Percentiles rank a stretch among this genome's conserved stretches.
These are phyloP conservation scores for Aphelinus certus DNA, from an alignment of 1,140 invertebrate genomes.

Conservation along the genomic window DNA sequence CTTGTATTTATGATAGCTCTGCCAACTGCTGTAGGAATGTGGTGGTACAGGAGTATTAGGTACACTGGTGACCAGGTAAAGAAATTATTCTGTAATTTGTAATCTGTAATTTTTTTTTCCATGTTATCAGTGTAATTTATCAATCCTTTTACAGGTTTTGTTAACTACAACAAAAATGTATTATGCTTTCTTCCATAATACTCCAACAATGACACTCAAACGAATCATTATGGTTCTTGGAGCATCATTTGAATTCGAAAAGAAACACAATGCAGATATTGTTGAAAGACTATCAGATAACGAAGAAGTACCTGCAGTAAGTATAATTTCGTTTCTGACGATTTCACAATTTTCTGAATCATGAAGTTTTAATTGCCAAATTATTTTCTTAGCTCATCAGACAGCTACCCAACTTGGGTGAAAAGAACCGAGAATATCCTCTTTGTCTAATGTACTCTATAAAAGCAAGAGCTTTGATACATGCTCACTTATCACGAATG, in stretches of 20 bases:
- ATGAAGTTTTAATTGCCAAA: no score
- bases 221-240: conserved; percentile 95
- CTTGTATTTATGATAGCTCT: conserved; percentile 98
- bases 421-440: conserved; percentile 95
- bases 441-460: conserved; percentile 95
- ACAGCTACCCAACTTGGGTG: conserved; percentile 85
- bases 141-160: conserved; percentile 74
- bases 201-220: conserved; percentile 93
- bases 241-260: conserved; percentile 96
- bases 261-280: conserved; percentile 93
- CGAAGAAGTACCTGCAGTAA: conserved; percentile 91
- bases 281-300: conserved; percentile 93
- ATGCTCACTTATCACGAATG: conserved; percentile 92
- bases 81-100: conserved; percentile 28
- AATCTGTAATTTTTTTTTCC: conserved; percentile 18
- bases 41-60: conserved; percentile 98
- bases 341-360: no score
- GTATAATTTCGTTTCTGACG: conserved; percentile 45
- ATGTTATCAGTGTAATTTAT: background rate
- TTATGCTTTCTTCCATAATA: conserved; percentile 95
- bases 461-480: conserved; percentile 92
- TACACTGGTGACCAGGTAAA: conserved; percentile 91
- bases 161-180: conserved; percentile 96
- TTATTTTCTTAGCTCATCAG: conserved; percentile 81
- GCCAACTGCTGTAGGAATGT: conserved; percentile 92